phyloP scores from a whole-genome alignment of 2,797 vertebrate species.

The Phalloptychus januarius region DNA sequence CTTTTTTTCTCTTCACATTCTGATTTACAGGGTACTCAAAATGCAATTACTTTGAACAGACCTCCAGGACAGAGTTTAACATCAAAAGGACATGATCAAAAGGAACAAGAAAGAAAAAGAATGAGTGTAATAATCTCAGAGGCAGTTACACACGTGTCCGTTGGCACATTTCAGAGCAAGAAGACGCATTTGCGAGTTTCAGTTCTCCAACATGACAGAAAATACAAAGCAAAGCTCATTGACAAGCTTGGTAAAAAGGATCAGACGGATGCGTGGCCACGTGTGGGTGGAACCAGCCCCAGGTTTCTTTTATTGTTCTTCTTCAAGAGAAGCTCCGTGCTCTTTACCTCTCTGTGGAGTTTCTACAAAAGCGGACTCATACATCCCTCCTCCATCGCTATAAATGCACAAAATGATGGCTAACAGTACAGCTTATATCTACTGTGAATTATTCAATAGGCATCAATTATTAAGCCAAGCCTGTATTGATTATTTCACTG shows the following conservation, averaged over 20 bases:
- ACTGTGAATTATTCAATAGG: not conserved
- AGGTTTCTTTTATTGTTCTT: constrained; percentile 57
- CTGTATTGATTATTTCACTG: constrained; percentile 1
- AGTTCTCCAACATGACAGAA: constrained; percentile 27
- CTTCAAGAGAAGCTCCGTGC: constrained; percentile 43
- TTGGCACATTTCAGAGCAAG: constrained; percentile 2
- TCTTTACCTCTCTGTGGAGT: constrained; percentile 38
- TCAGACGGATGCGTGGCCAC: constrained; percentile 38
- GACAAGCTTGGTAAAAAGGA: constrained; percentile 19
- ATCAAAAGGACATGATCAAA: constrained; percentile 31
- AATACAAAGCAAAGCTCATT: constrained; percentile 16
- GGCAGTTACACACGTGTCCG: not conserved
- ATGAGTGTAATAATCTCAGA: constrained; percentile 10
- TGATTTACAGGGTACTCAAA: constrained; percentile 68
- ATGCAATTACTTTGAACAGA: constrained; percentile 65
- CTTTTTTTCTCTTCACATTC: constrained; percentile 20
- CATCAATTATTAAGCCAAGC: not conserved
- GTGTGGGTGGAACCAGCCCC: constrained; percentile 54
- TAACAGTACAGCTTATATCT: not conserved
- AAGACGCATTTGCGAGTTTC: constrained; percentile 23
- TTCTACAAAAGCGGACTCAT: constrained; percentile 27
- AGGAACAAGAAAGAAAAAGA: constrained; percentile 10
- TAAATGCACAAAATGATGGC: constrained; percentile 4
- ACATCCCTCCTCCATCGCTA: constrained; percentile 7
- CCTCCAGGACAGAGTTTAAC: constrained; percentile 56